A percentile compares a stretch with the other conserved stretches of the same genome.
phyloP scores from a whole-genome alignment of 1,140 invertebrate genomes.

The Eupeodes corollae region DNA sequence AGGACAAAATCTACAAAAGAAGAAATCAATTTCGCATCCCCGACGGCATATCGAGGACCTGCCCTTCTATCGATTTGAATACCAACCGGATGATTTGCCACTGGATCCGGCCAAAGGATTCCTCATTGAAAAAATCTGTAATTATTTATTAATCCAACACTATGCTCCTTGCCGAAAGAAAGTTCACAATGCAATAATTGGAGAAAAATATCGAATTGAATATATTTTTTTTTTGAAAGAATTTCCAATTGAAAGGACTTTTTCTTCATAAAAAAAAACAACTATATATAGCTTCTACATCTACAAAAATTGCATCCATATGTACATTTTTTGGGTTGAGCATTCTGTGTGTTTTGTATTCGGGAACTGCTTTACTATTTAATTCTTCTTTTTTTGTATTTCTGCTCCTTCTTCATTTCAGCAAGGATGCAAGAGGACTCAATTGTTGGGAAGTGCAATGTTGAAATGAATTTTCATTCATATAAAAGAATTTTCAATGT shows the following conservation, averaged over 20 bases:
- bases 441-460: conserved; percentile 25
- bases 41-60: conserved; percentile 27
- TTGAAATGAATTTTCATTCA: conserved; percentile 23
- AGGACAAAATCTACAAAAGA: not conserved
- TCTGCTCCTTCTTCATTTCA: not conserved
- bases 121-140: conserved; percentile 29
- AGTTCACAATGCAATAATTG: too few species aligned
- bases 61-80: conserved; percentile 25
- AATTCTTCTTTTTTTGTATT: not conserved
- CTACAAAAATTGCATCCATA: too few species aligned
- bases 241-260: too few species aligned
- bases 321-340: too few species aligned
- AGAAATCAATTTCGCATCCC: conserved; percentile 2
- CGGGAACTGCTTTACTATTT: not conserved
- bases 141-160: conserved; percentile 1
- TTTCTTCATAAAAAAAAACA: not conserved
- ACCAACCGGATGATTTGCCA: conserved; percentile 29
- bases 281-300: not conserved
- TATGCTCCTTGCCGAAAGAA: too few species aligned
- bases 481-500: conserved; percentile 6
- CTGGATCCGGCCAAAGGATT: conserved; percentile 29
- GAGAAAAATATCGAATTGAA: too few species aligned
- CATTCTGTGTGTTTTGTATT: too few species aligned
- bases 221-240: too few species aligned
- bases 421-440: conserved; percentile 28